These are phyloP conservation scores for Eolophus roseicapilla DNA, from an alignment of 2,113 vertebrate genomes.

Conservation along the genomic window DNA sequence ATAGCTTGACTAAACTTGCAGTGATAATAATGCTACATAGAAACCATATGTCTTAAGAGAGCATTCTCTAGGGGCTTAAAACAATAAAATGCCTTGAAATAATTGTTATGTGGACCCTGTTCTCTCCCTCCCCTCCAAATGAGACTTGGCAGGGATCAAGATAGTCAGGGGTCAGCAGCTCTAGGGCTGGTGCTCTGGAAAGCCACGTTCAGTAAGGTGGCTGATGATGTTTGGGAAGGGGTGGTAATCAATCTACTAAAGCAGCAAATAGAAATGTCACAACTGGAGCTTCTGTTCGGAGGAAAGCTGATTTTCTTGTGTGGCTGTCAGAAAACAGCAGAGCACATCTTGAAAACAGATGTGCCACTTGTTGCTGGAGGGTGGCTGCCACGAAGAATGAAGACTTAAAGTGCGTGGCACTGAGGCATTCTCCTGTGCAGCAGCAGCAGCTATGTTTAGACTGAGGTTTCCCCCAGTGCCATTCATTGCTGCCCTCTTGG, in stretches of 20 bases:
- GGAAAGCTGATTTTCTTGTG: background rate
- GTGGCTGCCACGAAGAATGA: background rate
- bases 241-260: background rate
- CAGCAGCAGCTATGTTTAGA: background rate
- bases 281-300: background rate
- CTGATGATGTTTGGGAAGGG: background rate
- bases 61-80: background rate
- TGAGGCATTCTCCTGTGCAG: background rate
- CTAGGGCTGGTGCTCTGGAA: background rate
- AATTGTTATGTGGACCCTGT: background rate
- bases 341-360: slow-evolving; percentile 33
- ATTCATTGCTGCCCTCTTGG: background rate
- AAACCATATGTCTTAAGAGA: background rate
- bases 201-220: background rate
- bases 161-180: background rate
- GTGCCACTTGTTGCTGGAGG: slow-evolving; percentile 60
- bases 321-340: background rate
- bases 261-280: background rate
- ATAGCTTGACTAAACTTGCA: background rate
- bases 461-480: background rate
- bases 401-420: background rate
- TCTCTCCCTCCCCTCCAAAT: background rate
- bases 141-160: background rate
- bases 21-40: background rate
- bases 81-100: background rate